Base-by-base conservation (phyloP, 2,113 vertebrate genomes). In the Laticauda colubrina region DNA sequence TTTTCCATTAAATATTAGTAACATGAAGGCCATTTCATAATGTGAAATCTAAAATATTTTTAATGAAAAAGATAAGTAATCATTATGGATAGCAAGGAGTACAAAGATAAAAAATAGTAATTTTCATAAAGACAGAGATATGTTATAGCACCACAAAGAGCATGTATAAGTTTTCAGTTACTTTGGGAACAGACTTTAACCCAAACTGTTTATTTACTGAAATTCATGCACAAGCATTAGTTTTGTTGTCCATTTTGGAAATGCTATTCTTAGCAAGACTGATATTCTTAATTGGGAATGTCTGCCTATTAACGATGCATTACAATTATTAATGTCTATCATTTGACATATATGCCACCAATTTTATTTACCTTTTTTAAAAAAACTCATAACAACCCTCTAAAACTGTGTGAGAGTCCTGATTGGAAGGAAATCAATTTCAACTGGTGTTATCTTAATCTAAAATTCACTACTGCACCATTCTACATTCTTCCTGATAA, bases 1-100 rank as follows among this genome's bases (percentile, higher is more conserved):
- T 51, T 87, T 89, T 92, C 91, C 45, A 56, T 95, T 96, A 92
- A 87, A 91, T 94, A 55, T 12, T 92, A 11, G 86, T 94, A 48
- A 95, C 95, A 95, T 85, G 88, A 88, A 56, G 9, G 10, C 91
- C 93, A 95, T 92, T 94, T 87, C 53, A 91, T 54, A 92, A 57
- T 7, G 91, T 85, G 1, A 87, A 55, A 93, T 20, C 85, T 94
- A 90, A 92, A 92, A 54, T 94, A 90, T 69, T 90, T 56, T 93
- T 93, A 94, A 92, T 69, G 91, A 34, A 89, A 89, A 59, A 85
- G 0, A 12, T 59, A 85, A 88, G 57, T 85, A 81, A 89, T 43
- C 54, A 89, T 51, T 23, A 56, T 34, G 6, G 54, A 93, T 24
- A 92, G 7, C 53, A 89, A 85, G 11, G 53, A 18, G 87, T 85